Evolutionary conservation across 2,797 vertebrate species (phyloP).

Genomic region (Stomatorhinus walkeri): DNA sequence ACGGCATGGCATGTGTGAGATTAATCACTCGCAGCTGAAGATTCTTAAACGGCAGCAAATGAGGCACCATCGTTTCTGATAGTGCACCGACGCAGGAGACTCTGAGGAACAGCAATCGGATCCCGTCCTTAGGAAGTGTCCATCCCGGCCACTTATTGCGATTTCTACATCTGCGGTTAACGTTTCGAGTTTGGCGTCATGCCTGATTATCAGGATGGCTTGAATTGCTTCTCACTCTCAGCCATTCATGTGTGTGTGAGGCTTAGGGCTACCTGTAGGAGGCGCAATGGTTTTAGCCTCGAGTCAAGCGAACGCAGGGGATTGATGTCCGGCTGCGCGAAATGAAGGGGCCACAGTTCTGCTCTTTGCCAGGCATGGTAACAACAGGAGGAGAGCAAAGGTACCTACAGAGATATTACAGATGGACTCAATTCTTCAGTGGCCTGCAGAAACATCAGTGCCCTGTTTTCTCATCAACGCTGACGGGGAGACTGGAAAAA

Average conservation of each 20-base stretch:
- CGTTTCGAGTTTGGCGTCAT: neutral
- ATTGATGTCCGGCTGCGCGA: neutral
- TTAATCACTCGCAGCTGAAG: slow-evolving; percentile 12
- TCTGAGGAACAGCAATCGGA: neutral
- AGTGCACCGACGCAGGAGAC: neutral
- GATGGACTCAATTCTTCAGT: slow-evolving; percentile 9
- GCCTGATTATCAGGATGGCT: neutral
- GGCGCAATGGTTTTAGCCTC: neutral
- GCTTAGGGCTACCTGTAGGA: neutral
- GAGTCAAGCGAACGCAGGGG: neutral
- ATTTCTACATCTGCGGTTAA: neutral
- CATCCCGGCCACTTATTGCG: neutral
- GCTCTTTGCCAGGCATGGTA: neutral
- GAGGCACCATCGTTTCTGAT: neutral
- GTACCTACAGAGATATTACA: neutral
- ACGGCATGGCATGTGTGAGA: neutral
- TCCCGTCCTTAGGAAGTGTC: neutral
- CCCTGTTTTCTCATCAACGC: neutral
- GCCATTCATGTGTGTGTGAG: neutral
- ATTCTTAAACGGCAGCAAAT: neutral
- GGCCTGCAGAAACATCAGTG: neutral
- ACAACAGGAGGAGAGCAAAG: neutral
- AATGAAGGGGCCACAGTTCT: neutral
- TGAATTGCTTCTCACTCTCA: neutral
- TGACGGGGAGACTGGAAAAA: neutral